These are phyloP conservation scores for Sebastes minor DNA, from an alignment of 2,797 vertebrate species.

Conservation along the genomic window DNA sequence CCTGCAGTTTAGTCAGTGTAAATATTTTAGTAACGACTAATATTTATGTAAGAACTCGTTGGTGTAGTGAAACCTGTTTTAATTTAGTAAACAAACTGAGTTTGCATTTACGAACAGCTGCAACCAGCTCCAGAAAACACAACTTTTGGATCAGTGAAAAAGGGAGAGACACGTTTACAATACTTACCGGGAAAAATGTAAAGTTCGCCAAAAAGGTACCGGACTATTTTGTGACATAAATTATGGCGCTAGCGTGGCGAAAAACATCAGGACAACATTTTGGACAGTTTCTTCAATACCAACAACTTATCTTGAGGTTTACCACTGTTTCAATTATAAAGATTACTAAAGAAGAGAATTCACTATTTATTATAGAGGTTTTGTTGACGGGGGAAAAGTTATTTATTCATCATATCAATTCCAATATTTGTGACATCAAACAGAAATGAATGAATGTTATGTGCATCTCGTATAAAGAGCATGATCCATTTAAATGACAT, in stretches of 20 bases:
- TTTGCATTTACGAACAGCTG: slow-evolving; percentile 8
- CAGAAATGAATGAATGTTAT: slow-evolving; percentile 49
- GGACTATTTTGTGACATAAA: slow-evolving; percentile 12
- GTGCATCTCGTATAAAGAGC: slow-evolving; percentile 70
- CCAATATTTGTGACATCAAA: slow-evolving; percentile 45
- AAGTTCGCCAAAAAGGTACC: background rate
- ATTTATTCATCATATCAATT: slow-evolving; percentile 27
- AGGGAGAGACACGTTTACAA: background rate
- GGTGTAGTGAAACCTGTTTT: background rate
- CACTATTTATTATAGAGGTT: slow-evolving; percentile 17
- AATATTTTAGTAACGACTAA: background rate
- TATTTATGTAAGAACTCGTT: background rate
- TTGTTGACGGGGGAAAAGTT: slow-evolving; percentile 23
- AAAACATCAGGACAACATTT: slow-evolving; percentile 16
- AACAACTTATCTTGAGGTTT: slow-evolving; percentile 12
- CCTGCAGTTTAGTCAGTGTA: background rate
- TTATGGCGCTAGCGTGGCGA: slow-evolving; percentile 3
- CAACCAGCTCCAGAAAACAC: background rate
- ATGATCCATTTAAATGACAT: slow-evolving; percentile 67
- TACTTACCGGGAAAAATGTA: background rate
- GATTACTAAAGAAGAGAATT: background rate
- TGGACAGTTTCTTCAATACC: slow-evolving; percentile 4
- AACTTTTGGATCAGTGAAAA: background rate
- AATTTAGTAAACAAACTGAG: background rate
- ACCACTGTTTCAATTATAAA: slow-evolving; percentile 12